Evolutionary conservation across 2,888 invertebrate genomes (phyloP).

Genomic region (Micropterix aruncella): DNA sequence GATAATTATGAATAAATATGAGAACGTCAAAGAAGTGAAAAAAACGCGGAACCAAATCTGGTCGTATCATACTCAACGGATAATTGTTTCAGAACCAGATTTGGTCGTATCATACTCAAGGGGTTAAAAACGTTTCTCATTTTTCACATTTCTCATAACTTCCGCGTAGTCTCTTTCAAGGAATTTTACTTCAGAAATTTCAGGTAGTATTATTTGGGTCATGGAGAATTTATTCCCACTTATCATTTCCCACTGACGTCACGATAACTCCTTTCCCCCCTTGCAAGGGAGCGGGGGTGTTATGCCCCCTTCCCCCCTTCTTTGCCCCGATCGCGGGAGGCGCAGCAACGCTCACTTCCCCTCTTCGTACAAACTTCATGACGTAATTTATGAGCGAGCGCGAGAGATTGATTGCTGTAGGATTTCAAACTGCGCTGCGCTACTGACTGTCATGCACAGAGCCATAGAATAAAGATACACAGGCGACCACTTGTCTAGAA

Average conservation of each 20-base stretch:
- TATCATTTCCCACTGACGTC: background rate
- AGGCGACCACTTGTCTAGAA: too few species aligned
- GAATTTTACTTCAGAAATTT: too few species aligned
- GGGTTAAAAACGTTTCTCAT: too few species aligned
- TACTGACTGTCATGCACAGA: background rate
- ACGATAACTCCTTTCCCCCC: conserved; percentile 3
- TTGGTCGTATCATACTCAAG: too few species aligned
- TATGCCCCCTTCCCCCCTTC: conserved; percentile 8
- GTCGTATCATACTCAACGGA: too few species aligned
- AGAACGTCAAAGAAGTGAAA: too few species aligned
- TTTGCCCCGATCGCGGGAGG: conserved; percentile 1
- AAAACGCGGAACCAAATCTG: too few species aligned
- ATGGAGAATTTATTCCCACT: background rate
- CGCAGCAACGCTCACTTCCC: background rate
- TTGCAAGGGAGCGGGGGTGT: too few species aligned
- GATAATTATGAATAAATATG: too few species aligned
- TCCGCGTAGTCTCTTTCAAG: too few species aligned
- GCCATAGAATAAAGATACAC: background rate
- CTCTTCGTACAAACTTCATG: background rate
- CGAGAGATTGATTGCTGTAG: background rate
- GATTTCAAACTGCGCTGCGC: background rate
- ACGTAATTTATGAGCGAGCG: background rate
- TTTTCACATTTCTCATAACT: too few species aligned
- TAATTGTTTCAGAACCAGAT: too few species aligned
- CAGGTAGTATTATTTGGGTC: background rate